These are phyloP conservation scores for Nasua narica DNA, from an alignment of 2,797 vertebrate species.

Conservation along the genomic window DNA sequence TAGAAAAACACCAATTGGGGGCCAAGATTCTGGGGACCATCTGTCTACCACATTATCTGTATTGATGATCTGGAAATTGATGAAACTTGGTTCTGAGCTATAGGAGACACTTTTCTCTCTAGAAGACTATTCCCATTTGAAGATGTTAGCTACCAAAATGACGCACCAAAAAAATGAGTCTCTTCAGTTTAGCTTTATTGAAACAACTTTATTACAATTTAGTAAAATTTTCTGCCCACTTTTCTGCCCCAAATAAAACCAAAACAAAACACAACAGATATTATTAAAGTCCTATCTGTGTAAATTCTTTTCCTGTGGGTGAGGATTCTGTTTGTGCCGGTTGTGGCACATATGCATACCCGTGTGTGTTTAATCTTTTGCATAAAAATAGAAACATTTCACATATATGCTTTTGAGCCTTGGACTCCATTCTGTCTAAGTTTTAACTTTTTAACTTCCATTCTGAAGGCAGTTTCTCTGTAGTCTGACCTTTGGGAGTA, in stretches of 20 bases:
- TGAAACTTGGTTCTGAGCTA: neutral
- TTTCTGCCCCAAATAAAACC: neutral
- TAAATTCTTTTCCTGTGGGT: neutral
- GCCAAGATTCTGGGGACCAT: neutral
- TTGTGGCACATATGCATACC: neutral
- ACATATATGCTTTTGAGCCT: neutral
- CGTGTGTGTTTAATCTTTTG: neutral
- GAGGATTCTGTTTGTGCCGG: neutral
- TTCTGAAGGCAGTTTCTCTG: slow-evolving; percentile 11
- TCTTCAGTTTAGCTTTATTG: neutral
- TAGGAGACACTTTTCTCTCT: neutral
- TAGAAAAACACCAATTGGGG: neutral
- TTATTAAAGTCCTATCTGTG: neutral
- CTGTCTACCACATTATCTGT: neutral
- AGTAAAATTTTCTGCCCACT: neutral
- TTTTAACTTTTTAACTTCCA: slow-evolving; percentile 5
- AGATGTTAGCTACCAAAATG: neutral
- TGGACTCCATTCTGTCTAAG: neutral
- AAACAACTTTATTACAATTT: neutral
- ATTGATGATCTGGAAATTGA: neutral
- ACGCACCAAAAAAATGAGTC: neutral
- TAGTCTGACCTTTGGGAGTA: neutral
- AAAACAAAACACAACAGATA: neutral
- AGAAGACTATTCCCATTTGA: neutral
- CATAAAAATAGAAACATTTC: neutral